These are phyloP conservation scores for Musca vetustissima DNA, from an alignment of 1,140 invertebrate species.

Conservation along the genomic window DNA sequence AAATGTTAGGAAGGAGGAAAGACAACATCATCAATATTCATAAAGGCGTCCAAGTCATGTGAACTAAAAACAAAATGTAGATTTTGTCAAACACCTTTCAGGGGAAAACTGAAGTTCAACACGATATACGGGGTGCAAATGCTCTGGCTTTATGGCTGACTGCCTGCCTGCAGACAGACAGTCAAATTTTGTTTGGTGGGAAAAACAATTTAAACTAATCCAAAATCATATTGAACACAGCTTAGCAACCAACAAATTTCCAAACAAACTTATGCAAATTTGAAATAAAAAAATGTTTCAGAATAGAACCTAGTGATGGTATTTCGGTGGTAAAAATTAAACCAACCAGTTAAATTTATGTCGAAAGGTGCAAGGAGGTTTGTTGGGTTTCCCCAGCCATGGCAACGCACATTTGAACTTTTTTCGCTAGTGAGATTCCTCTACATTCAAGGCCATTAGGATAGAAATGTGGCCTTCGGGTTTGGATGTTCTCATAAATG, in stretches of 20 bases:
- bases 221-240: conserved; percentile 19
- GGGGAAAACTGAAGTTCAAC: neutral
- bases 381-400: too few species aligned
- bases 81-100: conserved; percentile 5
- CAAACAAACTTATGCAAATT: conserved; percentile 16
- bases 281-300: neutral
- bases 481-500: too few species aligned
- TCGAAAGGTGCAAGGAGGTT: too few species aligned
- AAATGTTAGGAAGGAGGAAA: too few species aligned
- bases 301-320: neutral
- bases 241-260: conserved; percentile 8
- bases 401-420: too few species aligned
- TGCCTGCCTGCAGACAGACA: too few species aligned
- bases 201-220: conserved; percentile 11
- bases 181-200: conserved; percentile 10
- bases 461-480: too few species aligned
- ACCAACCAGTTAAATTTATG: too few species aligned
- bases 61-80: neutral
- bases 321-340: neutral
- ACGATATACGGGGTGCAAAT: too few species aligned
- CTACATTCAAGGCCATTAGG: too few species aligned
- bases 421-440: too few species aligned
- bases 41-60: neutral
- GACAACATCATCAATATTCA: conserved; percentile 15
- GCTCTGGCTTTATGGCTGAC: too few species aligned